Evolutionary conservation across 1,140 invertebrate species (phyloP), one percentile per base, ranked within the genome.

Genomic region (Dryas iulia): DNA sequence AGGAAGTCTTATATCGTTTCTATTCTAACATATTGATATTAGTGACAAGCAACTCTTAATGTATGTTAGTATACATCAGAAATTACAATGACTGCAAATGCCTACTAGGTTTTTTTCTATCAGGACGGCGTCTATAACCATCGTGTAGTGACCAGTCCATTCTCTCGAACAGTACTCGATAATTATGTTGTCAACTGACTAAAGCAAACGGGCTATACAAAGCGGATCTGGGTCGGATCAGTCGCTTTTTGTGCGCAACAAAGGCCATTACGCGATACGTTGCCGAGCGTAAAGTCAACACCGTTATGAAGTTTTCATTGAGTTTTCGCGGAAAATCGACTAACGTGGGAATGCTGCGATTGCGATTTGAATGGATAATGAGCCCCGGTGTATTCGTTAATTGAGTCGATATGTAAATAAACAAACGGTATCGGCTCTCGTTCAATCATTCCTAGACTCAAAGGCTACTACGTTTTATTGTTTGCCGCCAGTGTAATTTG

Each of bases 301-400:
- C 47, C 65, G 73, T 69, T 78, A 85, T 83, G 79, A 83, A 84
- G 79, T 84, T 85, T 79, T 77, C 84, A 86, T 81, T 76, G 78
- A 80, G 80, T 84, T 82, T 79, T 76, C 76, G 56, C 71, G 77
- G 73, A 78, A 86, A 86, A 87, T 87, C 78, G 77, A 69, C 79
- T 83, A 86, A 85, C 82, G 81, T 81, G 81, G 77, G 76, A 84
- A 79, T 80, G 73, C 81, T 83, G 73, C 74, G 75, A 81, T 77
- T 86, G 82, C 82, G 76, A 84, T 90, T 90, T 88, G 86, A 87
- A 88, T 88, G 79, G 80, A 79, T 90, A 88, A 88, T 88, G 78
- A 87, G 79, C 71, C 72, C 39, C 65, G 66, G 74, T 77, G 79
- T 81, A 83, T 81, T 83, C 81, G 84, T 84, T 89, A 89, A 90